phyloP scores from a whole-genome alignment of 2,113 vertebrate genomes.

The Mirounga angustirostris region DNA sequence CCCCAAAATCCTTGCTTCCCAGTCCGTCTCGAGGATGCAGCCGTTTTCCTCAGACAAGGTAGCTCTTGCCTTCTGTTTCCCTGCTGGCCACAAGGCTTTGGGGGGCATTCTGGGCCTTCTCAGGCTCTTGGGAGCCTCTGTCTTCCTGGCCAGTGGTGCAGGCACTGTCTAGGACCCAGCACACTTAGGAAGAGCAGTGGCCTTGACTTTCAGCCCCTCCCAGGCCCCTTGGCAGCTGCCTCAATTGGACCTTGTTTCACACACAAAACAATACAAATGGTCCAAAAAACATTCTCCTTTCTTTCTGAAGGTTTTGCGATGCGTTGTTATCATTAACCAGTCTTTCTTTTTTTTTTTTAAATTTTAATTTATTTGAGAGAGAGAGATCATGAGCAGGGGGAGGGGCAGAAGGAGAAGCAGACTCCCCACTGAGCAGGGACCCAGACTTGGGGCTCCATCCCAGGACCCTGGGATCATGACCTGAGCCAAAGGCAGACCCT shows the following conservation, averaged over 20 bases:
- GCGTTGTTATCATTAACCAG: background rate
- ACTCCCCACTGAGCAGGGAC: background rate
- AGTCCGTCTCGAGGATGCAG: too few species aligned
- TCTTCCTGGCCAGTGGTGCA: background rate
- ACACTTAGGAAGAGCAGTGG: background rate
- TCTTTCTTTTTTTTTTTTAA: background rate
- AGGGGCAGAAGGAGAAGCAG: background rate
- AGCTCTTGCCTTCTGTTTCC: background rate
- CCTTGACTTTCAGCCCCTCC: background rate
- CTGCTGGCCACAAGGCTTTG: background rate
- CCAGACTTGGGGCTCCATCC: background rate
- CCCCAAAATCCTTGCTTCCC: too few species aligned
- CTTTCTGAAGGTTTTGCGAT: background rate
- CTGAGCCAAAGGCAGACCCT: too few species aligned
- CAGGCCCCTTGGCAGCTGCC: background rate
- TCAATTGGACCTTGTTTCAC: background rate
- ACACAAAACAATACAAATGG: background rate
- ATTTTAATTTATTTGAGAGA: too few species aligned
- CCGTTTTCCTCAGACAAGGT: too few species aligned
- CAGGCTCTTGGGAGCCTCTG: background rate
- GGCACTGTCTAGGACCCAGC: background rate
- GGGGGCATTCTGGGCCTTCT: background rate
- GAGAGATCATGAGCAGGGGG: background rate
- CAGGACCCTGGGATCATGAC: background rate
- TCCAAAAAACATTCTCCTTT: background rate